Evolutionary conservation across 2,113 vertebrate genomes (phyloP).

Genomic region (Nothoprocta pentlandii): DNA sequence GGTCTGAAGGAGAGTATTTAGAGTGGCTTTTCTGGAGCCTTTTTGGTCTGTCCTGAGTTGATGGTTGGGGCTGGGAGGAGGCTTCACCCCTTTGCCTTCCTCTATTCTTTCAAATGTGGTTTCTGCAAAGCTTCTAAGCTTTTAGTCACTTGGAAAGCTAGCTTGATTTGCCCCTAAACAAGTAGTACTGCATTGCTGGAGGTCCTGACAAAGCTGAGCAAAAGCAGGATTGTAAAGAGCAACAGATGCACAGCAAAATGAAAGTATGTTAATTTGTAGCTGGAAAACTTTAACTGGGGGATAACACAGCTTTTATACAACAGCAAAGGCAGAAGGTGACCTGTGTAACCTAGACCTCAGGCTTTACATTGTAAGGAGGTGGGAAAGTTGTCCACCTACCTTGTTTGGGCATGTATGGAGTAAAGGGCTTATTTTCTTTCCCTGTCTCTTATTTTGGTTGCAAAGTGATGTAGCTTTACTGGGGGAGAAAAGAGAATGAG

Average conservation of each 20-base stretch:
- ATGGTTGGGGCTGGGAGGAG: background rate
- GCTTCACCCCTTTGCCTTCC: too few species aligned
- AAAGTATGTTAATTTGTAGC: background rate
- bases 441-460: background rate
- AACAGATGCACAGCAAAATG: background rate
- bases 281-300: background rate
- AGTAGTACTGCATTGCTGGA: background rate
- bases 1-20: background rate
- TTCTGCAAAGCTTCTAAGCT: too few species aligned
- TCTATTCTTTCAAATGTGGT: background rate
- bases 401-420: too few species aligned
- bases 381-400: background rate
- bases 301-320: background rate
- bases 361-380: rapidly evolving
- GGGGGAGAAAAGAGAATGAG: background rate
- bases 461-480: background rate
- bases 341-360: background rate
- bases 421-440: background rate
- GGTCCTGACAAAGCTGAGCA: background rate
- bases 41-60: background rate
- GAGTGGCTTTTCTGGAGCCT: background rate
- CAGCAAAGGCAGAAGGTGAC: background rate
- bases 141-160: background rate
- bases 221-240: background rate
- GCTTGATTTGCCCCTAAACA: background rate